These are phyloP conservation scores for Coptotermes formosanus DNA, from an alignment of 1,140 invertebrate genomes.

Conservation along the genomic window DNA sequence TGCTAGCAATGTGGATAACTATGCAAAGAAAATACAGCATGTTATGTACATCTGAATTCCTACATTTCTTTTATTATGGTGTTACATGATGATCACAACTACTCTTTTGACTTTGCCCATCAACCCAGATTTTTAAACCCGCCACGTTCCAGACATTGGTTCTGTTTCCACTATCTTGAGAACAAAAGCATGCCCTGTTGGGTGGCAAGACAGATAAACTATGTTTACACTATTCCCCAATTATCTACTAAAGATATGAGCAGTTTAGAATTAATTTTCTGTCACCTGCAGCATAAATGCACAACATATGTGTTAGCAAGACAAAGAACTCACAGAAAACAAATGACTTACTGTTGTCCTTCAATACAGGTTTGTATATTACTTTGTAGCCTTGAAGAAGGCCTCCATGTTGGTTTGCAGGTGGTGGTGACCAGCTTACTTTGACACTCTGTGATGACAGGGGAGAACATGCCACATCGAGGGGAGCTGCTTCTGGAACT, in stretches of 20 bases:
- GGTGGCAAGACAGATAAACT: too few relatives aligned
- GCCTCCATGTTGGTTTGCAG: conserved; percentile 74
- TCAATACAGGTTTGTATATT: conserved; percentile 1
- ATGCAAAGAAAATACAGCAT: neutral
- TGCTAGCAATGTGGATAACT: neutral
- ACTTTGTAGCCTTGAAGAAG: conserved; percentile 86
- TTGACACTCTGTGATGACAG: conserved; percentile 76
- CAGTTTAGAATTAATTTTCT: too few relatives aligned
- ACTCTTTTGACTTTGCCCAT: too few relatives aligned
- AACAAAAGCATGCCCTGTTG: too few relatives aligned
- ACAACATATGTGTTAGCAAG: neutral
- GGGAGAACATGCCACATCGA: conserved; percentile 66
- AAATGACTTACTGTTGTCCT: neutral
- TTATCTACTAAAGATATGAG: too few relatives aligned
- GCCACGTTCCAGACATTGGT: too few relatives aligned
- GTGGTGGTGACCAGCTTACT: conserved; percentile 80
- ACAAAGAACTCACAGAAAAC: neutral
- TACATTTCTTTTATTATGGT: too few relatives aligned
- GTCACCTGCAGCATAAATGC: neutral
- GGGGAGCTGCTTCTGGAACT: conserved; percentile 72
- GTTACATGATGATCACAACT: too few relatives aligned
- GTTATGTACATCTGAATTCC: too few relatives aligned
- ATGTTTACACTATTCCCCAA: too few relatives aligned
- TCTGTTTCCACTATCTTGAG: too few relatives aligned
- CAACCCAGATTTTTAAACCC: too few relatives aligned